Evolutionary conservation across 2,888 invertebrate genomes (phyloP), one percentile per base, ranked within the genome.

Genomic region (Acrobasis consociella): DNA sequence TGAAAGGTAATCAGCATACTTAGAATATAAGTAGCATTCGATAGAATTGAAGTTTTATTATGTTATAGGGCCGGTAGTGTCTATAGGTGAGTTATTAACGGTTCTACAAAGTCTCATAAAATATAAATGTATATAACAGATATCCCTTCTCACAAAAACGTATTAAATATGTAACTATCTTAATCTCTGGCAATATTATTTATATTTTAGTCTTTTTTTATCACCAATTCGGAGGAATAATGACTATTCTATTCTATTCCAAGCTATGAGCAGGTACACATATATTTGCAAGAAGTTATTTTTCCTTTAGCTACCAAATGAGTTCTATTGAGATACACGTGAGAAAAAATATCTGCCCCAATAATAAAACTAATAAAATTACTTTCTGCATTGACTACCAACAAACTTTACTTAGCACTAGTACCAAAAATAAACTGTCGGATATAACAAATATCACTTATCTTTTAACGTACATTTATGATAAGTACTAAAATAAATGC

Each of bases 371-470:
- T 5, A 7, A 31, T 31, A 31, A 22, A 51, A 42, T 49, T 39
- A 46, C 53, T 62, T 65, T 62, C 50, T 64, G 52, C 64, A 51
- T 60, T 62, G 49, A 65, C 62, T 56, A 59, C 60, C 61, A 66
- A 64, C 64, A 63, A 62, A 65, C 67, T n/a, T n/a, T n/a, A n/a
- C n/a, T 69, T 68, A 69, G 49, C 22, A 5, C 65, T 68, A 67
- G 68, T 69, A 71, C 69, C 69, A 72, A 72, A 72, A 69, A 72
- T 72, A 72, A 72, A 70, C 64, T 69, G 68, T 69, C 65, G 56
- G 66, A 64, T 64, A 53, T 65, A 68, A 68, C 66, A 68, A 69
- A 67, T 69, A 63, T 66, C 65, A 64, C 67, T 66, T 66, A 66
- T 39, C 52, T 37, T 42, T 49, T 60, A 64, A 49, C 56, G 53